Percentiles rank a stretch among this genome's conserved stretches.
phyloP scores from a whole-genome alignment of 2,113 vertebrate species.

The Eptatretus burgeri region DNA sequence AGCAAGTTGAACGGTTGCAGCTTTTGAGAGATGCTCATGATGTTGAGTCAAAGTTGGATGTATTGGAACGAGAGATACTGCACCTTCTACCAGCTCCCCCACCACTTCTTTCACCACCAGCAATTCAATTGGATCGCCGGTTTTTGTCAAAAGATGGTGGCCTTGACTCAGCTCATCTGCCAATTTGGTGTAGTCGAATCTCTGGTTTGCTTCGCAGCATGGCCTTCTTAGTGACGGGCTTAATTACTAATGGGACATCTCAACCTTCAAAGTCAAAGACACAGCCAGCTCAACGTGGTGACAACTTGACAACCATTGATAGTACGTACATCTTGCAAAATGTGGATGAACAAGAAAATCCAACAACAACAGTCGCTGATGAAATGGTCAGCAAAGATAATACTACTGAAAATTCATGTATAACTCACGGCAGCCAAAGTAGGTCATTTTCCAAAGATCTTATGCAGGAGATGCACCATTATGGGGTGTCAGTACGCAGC shows the following conservation, averaged over 20 bases:
- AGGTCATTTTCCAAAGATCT: constrained; percentile 25
- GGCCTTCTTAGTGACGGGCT: constrained; percentile 32
- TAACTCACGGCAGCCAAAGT: no score
- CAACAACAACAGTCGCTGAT: no score
- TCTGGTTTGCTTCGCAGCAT: constrained; percentile 34
- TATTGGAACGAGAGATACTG: constrained; percentile 34
- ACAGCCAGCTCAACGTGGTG: background rate
- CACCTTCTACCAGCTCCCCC: constrained; percentile 16
- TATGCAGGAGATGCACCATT: constrained; percentile 55
- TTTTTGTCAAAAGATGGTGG: constrained; percentile 41
- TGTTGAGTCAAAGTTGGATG: constrained; percentile 34
- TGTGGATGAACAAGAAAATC: no score
- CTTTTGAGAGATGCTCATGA: constrained; percentile 52
- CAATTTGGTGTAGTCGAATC: constrained; percentile 40
- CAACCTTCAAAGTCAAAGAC: constrained; percentile 25
- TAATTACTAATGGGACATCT: constrained; percentile 26
- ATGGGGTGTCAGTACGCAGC: constrained; percentile 54
- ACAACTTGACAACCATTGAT: no score
- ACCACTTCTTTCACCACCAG: constrained; percentile 20
- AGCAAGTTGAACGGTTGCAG: constrained; percentile 71
- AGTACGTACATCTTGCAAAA: no score
- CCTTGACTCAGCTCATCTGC: constrained; percentile 24
- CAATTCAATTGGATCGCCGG: constrained; percentile 23
- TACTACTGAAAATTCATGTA: no score
- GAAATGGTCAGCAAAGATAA: no score